Evolutionary conservation across 37 sponge, comb jelly and placozoan species (phyloP), one percentile per base, ranked within the genome.

Genomic region (Corticium candelabrum): DNA sequence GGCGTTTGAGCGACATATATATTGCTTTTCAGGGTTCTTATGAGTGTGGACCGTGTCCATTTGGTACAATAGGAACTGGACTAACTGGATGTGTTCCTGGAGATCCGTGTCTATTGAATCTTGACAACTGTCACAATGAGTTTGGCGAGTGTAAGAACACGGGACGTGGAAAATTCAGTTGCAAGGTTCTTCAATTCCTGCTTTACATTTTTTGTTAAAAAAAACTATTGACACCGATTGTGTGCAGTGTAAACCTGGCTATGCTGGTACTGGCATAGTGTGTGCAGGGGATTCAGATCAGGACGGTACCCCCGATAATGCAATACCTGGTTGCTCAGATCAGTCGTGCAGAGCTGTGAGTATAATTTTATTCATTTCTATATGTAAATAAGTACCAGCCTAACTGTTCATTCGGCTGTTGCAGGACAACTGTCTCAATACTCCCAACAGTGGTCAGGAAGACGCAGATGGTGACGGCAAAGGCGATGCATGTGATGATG

Each of bases 401-500:
- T n/a, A n/a, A n/a, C n/a, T n/a, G n/a, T n/a, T n/a, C n/a, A n/a
- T n/a, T n/a, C n/a, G n/a, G n/a, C n/a, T 57, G 3, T 41, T 35
- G 7, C 68, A 85, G 84, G 95, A 94, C 72, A 94, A 94, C 80
- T 94, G 95, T 78, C 86, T 80, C 1, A 5, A 67, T 0, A 43
- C 77, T 1, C 89, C 95, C 1, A 94, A 94, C 67, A 40, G 74
- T 50, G 87, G 82, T 7, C 95, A 94, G 79, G 79, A 50, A 29
- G 89, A 94, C 74, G 37, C 57, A 36, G 95, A 94, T 41, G 77
- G 78, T 0, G 95, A 94, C 77, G 77, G 82, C 3, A 41, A 80
- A 40, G 95, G 95, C 35, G 84, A 94, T 40, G 85, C 41, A 0
- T 94, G 95, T 77, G 94, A 93, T 37, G 77, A 3, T 0, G 70